Base-by-base conservation (phyloP, 2,113 vertebrate species). In the Tretioscincus oriximinensis region DNA sequence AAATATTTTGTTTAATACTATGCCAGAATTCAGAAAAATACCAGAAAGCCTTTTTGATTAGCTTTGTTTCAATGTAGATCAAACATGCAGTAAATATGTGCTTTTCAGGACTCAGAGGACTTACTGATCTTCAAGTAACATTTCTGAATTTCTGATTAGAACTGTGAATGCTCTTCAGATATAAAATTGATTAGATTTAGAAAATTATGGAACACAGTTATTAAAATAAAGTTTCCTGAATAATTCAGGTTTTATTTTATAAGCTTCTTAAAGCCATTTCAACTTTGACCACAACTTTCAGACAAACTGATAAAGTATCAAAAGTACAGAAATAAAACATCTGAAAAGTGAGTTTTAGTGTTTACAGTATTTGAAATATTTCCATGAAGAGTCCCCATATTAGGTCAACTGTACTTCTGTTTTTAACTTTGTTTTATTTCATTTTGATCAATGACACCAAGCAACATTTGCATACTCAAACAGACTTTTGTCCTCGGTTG, bases 201-300 rank as follows among this genome's bases (percentile, higher is more conserved):
- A 78, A 60, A 60, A 29, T 90, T 86, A 73, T 85, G 83, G 87
- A 90, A 60, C 70, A 76, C 47, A 81, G 75, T 81, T 73, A 76
- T 77, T 89, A 84, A 89, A 74, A 81, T 61, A 88, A 84, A 66
- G 88, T 58, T 64, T 83, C 91, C 84, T 73, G 86, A 82, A 88
- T 76, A 3, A 35, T 87, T 87, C 80, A 86, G 81, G 74, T 85
- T 87, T 91, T 70, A 73, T 83, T 91, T 87, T 83, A 41, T 82
- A 73, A 90, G 85, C 81, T 88, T 86, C 81, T 88, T 73, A 84
- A 77, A 35, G 60, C 80, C 81, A 63, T 78, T 51, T 86, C 61
- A 83, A 81, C 24, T 51, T 77, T n/a, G 12, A 86, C 78, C 65
- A 45, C 14, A 18, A 81, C 87, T 90, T 60, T 84, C 21, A 31